Evolutionary conservation across 2,888 invertebrate genomes (phyloP).

Genomic region (Azorinus chamasolen): DNA sequence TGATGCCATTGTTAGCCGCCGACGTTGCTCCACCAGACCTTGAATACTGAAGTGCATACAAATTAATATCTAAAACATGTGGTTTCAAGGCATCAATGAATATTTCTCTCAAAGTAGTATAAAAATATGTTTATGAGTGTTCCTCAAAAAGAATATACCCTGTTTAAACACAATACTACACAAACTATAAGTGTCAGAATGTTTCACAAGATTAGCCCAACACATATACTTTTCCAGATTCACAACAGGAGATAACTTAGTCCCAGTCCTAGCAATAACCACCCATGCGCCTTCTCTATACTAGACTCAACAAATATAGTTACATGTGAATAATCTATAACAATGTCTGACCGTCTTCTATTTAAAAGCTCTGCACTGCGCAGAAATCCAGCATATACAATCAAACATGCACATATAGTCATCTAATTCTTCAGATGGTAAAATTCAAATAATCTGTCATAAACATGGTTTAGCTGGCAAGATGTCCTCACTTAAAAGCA

Average conservation of each 20-base stretch:
- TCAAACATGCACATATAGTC: conserved; percentile 47
- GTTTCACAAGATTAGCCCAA: conserved; percentile 18
- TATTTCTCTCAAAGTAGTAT: conserved; percentile 23
- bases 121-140: conserved; percentile 25
- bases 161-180: conserved; percentile 7
- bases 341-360: conserved; percentile 29
- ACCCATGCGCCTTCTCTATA: conserved; percentile 40
- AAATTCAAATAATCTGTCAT: conserved; percentile 10
- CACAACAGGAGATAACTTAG: conserved; percentile 46
- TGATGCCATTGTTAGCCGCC: conserved; percentile 7
- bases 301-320: conserved; percentile 33
- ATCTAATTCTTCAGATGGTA: conserved; percentile 32
- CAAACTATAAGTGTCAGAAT: conserved; percentile 17
- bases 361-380: conserved; percentile 14
- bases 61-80: conserved; percentile 23
- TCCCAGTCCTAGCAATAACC: conserved; percentile 43
- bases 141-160: conserved; percentile 5
- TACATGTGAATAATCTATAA: conserved; percentile 32
- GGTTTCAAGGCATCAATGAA: conserved; percentile 29
- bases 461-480: conserved; percentile 20
- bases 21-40: conserved; percentile 30
- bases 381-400: conserved; percentile 35
- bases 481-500: conserved; percentile 11
- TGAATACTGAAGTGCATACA: conserved; percentile 30
- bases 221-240: conserved; percentile 26